These are phyloP conservation scores for Ridgeia piscesae DNA, from an alignment of 1,140 invertebrate genomes.

Conservation along the genomic window DNA sequence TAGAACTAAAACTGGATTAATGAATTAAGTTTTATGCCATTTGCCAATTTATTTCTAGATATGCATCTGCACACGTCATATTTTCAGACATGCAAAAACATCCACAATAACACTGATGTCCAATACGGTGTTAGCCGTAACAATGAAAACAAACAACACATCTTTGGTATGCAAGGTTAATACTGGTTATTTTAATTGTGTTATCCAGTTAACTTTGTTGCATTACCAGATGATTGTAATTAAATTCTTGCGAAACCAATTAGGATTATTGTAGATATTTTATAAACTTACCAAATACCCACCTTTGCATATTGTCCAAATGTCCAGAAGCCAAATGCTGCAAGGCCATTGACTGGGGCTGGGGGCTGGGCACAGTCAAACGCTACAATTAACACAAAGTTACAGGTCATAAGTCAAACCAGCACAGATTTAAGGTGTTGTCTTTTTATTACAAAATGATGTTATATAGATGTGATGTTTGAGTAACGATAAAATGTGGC, in stretches of 20 bases:
- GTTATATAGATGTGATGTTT: too few species aligned
- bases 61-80: not conserved
- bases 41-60: not conserved
- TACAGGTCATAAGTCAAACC: not conserved
- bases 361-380: constrained; percentile 37
- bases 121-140: not conserved
- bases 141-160: not conserved
- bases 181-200: not conserved
- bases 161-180: not conserved
- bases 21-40: not conserved
- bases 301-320: constrained; percentile 25
- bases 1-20: not conserved
- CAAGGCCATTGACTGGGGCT: constrained; percentile 31
- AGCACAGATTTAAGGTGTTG: not conserved
- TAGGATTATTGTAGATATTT: too few species aligned
- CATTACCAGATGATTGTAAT: not conserved
- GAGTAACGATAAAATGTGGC: not conserved
- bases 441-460: too few species aligned
- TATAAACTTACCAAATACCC: not conserved
- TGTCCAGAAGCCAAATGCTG: constrained; percentile 30
- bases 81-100: not conserved
- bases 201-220: not conserved
- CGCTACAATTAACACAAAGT: constrained; percentile 29
- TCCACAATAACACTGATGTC: not conserved
- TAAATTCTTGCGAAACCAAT: not conserved